Percentiles rank a stretch among this genome's conserved stretches.
phyloP scores from a whole-genome alignment of 2,113 vertebrate species.

The Seriola dumerili region DNA sequence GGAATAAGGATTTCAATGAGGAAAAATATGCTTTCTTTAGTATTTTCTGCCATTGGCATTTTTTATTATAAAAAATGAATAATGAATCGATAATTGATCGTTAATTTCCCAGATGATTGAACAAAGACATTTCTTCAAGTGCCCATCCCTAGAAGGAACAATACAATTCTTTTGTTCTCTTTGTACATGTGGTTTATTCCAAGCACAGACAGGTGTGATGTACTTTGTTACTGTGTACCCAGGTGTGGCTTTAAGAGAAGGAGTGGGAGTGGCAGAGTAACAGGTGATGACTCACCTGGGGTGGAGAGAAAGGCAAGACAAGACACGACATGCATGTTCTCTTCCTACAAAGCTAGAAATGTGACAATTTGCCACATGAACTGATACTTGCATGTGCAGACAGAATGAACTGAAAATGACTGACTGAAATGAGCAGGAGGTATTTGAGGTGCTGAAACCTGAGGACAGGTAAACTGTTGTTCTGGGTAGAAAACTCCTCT shows the following conservation, averaged over 20 bases:
- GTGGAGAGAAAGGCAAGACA: not conserved
- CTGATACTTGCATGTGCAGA: not conserved
- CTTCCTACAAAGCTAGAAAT: not conserved
- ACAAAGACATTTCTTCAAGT: no score
- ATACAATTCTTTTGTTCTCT: not conserved
- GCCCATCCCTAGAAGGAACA: not conserved
- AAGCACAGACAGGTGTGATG: not conserved
- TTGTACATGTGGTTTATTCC: not conserved
- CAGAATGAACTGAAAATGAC: not conserved
- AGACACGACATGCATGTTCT: conserved; percentile 1
- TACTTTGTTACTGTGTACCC: conserved; percentile 1
- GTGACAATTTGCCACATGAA: not conserved
- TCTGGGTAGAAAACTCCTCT: not conserved
- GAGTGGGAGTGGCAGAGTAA: not conserved
- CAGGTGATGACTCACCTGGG: conserved; percentile 41
- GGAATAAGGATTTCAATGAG: no score
- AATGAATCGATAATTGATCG: no score
- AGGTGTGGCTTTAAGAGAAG: conserved; percentile 38
- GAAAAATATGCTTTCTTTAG: no score
- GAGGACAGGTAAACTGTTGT: not conserved
- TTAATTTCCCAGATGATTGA: no score
- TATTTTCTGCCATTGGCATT: no score
- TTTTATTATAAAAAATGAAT: no score
- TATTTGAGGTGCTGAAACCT: not conserved
- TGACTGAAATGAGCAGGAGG: not conserved